A percentile compares a stretch with the other conserved stretches of the same genome.
Conservation (phyloP, 2,113 vertebrate genomes). For the Calypte anna region DNA sequence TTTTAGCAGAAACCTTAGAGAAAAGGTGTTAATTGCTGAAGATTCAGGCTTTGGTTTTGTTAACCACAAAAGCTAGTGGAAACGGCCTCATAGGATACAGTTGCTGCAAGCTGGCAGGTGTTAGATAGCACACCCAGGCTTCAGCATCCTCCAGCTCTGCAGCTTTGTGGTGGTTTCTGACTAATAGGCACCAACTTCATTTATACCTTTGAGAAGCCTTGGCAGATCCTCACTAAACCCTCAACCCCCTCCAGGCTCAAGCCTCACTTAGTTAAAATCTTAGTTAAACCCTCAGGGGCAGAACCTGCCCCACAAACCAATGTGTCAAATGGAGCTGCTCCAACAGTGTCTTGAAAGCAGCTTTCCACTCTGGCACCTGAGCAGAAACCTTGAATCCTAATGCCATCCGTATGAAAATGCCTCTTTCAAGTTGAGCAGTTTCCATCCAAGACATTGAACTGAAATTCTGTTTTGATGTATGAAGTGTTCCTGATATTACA, state of each 20-base stretch:
- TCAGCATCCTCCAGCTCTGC: background rate
- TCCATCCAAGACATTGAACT: background rate
- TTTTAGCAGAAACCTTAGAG: background rate
- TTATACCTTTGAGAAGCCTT: slow-evolving; percentile 53
- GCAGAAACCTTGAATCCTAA: background rate
- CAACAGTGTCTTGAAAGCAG: background rate
- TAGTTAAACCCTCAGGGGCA: background rate
- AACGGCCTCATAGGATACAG: slow-evolving; percentile 40
- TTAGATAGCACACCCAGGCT: slow-evolving; percentile 37
- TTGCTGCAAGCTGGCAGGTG: slow-evolving; percentile 62
- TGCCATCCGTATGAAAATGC: background rate
- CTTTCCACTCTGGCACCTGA: slow-evolving; percentile 37
- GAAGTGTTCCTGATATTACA: background rate
- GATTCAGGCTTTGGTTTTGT: slow-evolving; percentile 33
- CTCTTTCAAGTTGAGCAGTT: background rate
- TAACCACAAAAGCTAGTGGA: slow-evolving; percentile 60
- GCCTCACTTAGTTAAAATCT: background rate
- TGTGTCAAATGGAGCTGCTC: background rate
- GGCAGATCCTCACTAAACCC: background rate
- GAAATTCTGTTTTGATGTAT: background rate
- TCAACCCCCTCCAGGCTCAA: background rate
- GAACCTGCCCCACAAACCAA: background rate
- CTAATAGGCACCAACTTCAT: slow-evolving; percentile 35
- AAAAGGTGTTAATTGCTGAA: slow-evolving; percentile 1
- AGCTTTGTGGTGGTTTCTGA: slow-evolving; percentile 70